Conservation (phyloP, 2,888 invertebrate genomes). For the Linnaemya vulpina region DNA sequence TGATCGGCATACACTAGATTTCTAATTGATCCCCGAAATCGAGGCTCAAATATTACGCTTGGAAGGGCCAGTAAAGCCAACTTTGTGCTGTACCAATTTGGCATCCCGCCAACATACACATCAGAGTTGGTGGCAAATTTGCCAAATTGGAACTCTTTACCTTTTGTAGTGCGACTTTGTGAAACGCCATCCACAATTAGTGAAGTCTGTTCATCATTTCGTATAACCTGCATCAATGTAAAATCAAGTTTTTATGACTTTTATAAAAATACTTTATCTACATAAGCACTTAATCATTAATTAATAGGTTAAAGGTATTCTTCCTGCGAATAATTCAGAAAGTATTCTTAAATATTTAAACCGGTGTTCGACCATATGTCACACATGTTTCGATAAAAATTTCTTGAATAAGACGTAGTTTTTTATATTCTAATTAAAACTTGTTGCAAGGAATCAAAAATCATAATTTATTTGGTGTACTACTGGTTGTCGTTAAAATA, state of each 20-base stretch:
- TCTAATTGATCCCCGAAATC: slow-evolving; percentile 94
- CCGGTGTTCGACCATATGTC: too few relatives aligned
- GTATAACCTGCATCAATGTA: slow-evolving; percentile 84
- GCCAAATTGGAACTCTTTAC: slow-evolving; percentile 95
- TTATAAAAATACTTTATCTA: background rate
- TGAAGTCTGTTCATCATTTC: slow-evolving; percentile 92
- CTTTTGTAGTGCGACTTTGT: slow-evolving; percentile 91
- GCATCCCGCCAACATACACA: slow-evolving; percentile 98
- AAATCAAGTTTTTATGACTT: background rate
- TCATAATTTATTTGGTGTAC: too few relatives aligned
- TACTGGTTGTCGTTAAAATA: too few relatives aligned
- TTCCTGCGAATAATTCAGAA: too few relatives aligned
- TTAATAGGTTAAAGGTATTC: too few relatives aligned
- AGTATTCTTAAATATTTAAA: too few relatives aligned
- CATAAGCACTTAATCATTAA: background rate
- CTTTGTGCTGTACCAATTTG: slow-evolving; percentile 94
- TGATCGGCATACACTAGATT: slow-evolving; percentile 95
- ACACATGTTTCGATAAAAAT: too few relatives aligned
- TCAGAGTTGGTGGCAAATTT: slow-evolving; percentile 94
- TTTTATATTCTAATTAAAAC: too few relatives aligned
- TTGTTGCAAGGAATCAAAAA: too few relatives aligned
- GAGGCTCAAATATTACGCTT: slow-evolving; percentile 95
- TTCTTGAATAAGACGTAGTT: too few relatives aligned
- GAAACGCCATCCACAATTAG: slow-evolving; percentile 93
- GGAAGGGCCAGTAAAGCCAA: slow-evolving; percentile 93